A percentile compares a stretch with the other conserved stretches of the same genome.
These are phyloP conservation scores for Gallinago solitaria DNA, from an alignment of 2,797 vertebrate genomes.

Conservation along the genomic window DNA sequence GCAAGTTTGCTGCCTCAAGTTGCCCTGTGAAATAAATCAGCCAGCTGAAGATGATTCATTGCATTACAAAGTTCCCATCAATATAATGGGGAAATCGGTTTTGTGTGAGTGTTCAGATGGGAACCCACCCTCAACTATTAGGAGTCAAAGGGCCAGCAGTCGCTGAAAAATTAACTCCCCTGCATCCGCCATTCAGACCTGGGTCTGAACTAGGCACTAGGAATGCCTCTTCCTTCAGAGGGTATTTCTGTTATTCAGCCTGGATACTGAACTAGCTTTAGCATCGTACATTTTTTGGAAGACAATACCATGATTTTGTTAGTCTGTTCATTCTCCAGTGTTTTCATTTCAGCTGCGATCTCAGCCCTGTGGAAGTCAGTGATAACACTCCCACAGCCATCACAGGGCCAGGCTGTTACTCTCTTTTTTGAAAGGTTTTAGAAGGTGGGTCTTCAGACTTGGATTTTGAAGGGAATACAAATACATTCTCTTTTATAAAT, in stretches of 20 bases:
- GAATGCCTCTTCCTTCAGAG: neutral
- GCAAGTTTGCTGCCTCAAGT: conserved; percentile 28
- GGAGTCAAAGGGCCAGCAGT: neutral
- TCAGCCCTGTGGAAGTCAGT: neutral
- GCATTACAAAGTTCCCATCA: conserved; percentile 49
- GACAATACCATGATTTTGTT: neutral
- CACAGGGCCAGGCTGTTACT: neutral
- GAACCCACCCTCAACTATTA: neutral
- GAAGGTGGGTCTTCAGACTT: neutral
- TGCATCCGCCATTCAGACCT: neutral
- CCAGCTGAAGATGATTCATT: conserved; percentile 54
- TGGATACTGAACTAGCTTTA: neutral
- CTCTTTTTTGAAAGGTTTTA: neutral
- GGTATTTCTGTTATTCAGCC: neutral
- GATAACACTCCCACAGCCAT: neutral
- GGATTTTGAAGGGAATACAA: neutral
- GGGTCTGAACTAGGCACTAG: neutral
- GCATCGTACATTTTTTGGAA: neutral
- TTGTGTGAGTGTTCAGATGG: conserved; percentile 10
- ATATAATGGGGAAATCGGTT: conserved; percentile 40
- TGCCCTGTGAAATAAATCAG: conserved; percentile 58
- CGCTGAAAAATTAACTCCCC: conserved; percentile 5
- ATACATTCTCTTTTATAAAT: neutral
- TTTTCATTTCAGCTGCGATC: neutral
- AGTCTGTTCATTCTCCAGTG: neutral